These are phyloP conservation scores for Quadroppia sp. DNA, from an alignment of 2,888 invertebrate genomes.

Conservation along the genomic window DNA sequence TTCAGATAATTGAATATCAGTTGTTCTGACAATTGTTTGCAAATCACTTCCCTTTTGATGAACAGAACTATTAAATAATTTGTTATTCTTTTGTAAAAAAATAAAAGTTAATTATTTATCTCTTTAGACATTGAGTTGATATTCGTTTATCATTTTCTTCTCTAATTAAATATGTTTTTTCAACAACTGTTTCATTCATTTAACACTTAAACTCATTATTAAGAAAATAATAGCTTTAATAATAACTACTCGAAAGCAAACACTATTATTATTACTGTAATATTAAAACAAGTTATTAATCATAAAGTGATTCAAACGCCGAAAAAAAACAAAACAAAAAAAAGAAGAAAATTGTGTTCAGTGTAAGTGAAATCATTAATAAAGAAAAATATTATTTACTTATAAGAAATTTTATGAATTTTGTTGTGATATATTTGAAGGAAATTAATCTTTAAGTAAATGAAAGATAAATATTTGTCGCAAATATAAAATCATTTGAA, in stretches of 20 bases:
- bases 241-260: not conserved
- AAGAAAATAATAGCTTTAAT: conserved; percentile 2
- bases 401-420: too few relatives aligned
- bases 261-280: conserved; percentile 11
- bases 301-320: not conserved
- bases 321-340: not conserved
- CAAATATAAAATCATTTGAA: too few relatives aligned
- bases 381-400: too few relatives aligned
- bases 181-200: not conserved
- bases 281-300: conserved; percentile 10
- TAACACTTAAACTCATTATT: conserved; percentile 1
- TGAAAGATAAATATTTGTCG: too few relatives aligned
- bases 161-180: conserved; percentile 5
- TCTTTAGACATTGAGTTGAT: not conserved
- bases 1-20: conserved; percentile 6
- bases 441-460: too few relatives aligned
- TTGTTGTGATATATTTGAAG: too few relatives aligned
- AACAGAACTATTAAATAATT: not conserved
- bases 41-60: not conserved
- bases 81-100: not conserved
- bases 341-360: too few relatives aligned
- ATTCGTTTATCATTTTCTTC: not conserved
- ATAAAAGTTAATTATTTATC: not conserved
- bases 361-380: not conserved
- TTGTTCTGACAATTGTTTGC: not conserved